Percentiles rank a stretch among this genome's conserved stretches.
Evolutionary conservation across 2,797 vertebrate species (phyloP).

Genomic region (Hemibagrus guttatus): DNA sequence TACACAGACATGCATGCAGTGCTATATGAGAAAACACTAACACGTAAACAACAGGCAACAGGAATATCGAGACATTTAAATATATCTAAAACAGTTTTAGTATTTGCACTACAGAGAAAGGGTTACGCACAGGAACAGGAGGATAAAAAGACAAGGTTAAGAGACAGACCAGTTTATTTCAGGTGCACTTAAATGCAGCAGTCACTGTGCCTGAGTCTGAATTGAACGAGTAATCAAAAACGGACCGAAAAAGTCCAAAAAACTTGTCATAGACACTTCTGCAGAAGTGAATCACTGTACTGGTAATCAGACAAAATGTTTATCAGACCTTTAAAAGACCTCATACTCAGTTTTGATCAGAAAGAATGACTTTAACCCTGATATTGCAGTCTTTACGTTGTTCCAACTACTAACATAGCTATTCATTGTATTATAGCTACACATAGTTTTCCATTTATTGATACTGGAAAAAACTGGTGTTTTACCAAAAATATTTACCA

Average conservation of each 20-base stretch:
- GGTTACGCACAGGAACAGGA: slow-evolving; percentile 36
- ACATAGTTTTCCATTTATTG: neutral
- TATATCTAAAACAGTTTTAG: slow-evolving; percentile 22
- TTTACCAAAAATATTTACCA: neutral
- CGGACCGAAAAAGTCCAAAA: slow-evolving; percentile 53
- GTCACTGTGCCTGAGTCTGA: slow-evolving; percentile 52
- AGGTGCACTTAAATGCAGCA: slow-evolving; percentile 43
- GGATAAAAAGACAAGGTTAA: slow-evolving; percentile 34
- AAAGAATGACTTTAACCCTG: slow-evolving; percentile 33
- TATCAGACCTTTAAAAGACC: slow-evolving; percentile 43
- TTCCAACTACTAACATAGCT: neutral
- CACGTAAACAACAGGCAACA: slow-evolving; percentile 42
- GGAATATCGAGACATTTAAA: slow-evolving; percentile 31
- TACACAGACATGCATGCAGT: slow-evolving; percentile 52
- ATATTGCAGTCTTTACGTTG: slow-evolving; percentile 10
- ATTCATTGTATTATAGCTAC: slow-evolving; percentile 16
- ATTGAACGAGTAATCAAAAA: slow-evolving; percentile 43
- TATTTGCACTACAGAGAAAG: slow-evolving; percentile 39
- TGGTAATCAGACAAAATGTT: slow-evolving; percentile 46
- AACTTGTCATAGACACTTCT: slow-evolving; percentile 45
- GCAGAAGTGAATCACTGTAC: slow-evolving; percentile 50
- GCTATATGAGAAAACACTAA: slow-evolving; percentile 40
- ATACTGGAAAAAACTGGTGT: neutral
- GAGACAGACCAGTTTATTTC: slow-evolving; percentile 41
- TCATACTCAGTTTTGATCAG: slow-evolving; percentile 40